phyloP scores from a whole-genome alignment of 2,797 vertebrate genomes.

The Synanceia verrucosa region DNA sequence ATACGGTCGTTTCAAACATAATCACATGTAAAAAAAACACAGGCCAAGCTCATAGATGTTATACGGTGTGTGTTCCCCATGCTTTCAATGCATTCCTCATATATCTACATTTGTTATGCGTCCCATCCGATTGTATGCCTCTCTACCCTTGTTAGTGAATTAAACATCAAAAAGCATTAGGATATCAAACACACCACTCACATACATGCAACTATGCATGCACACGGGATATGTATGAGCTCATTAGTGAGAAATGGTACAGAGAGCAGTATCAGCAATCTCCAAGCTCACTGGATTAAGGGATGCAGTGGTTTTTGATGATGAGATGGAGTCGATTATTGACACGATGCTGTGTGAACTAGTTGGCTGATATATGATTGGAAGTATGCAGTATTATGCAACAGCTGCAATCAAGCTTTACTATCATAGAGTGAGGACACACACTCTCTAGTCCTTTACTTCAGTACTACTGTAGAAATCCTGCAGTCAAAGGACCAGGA shows the following conservation, averaged over 20 bases:
- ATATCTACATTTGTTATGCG: conserved; percentile 30
- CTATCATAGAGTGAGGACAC: background rate
- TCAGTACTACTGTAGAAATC: background rate
- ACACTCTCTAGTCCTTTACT: background rate
- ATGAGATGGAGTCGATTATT: conserved; percentile 37
- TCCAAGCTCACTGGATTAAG: conserved; percentile 36
- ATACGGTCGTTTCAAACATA: too few species aligned
- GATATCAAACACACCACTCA: conserved; percentile 50
- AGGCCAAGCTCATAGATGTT: conserved; percentile 3
- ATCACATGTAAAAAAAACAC: too few species aligned
- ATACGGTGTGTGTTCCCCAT: conserved; percentile 17
- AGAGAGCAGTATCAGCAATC: conserved; percentile 15
- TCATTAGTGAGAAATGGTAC: conserved; percentile 52
- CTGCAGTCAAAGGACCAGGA: background rate
- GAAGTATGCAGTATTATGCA: conserved; percentile 2
- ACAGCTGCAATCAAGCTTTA: background rate
- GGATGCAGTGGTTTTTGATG: conserved; percentile 24
- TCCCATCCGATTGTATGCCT: conserved; percentile 37
- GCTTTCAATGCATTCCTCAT: conserved; percentile 28
- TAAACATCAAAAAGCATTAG: conserved; percentile 68
- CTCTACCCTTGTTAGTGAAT: conserved; percentile 49
- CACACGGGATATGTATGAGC: conserved; percentile 23
- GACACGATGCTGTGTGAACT: conserved; percentile 14
- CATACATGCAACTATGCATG: conserved; percentile 25
- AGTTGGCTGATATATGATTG: background rate